These are phyloP conservation scores for Lingula anatina DNA, from an alignment of 2,888 invertebrate species.

Conservation along the genomic window DNA sequence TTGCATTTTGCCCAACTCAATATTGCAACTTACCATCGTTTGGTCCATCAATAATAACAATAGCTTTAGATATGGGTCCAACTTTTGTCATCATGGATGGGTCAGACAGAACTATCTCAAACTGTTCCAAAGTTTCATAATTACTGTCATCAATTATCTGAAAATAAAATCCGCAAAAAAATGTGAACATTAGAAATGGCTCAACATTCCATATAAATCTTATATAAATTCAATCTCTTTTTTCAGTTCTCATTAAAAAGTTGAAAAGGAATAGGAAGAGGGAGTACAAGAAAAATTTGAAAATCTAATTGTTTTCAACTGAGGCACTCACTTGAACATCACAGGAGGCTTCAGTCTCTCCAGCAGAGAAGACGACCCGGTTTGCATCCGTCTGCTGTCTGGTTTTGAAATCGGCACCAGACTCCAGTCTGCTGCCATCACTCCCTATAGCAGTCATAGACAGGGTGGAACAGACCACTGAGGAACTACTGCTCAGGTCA, in stretches of 20 bases:
- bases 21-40: conserved; percentile 50
- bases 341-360: conserved; percentile 33
- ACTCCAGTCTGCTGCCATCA: conserved; percentile 26
- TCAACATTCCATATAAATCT: too few relatives aligned
- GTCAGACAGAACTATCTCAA: conserved; percentile 41
- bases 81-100: conserved; percentile 41
- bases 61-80: conserved; percentile 31
- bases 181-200: not conserved
- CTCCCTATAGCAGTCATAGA: conserved; percentile 42
- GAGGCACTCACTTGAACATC: conserved; percentile 47
- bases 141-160: conserved; percentile 50
- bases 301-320: too few relatives aligned
- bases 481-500: conserved; percentile 35
- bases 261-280: too few relatives aligned
- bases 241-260: too few relatives aligned
- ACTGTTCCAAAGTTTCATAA: conserved; percentile 45
- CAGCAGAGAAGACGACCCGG: conserved; percentile 38
- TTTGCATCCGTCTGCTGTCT: conserved; percentile 24
- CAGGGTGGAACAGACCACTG: conserved; percentile 40
- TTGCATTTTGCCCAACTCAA: too few relatives aligned
- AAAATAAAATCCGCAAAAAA: conserved; percentile 1
- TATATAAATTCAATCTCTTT: too few relatives aligned
- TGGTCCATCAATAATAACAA: conserved; percentile 46
- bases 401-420: conserved; percentile 44
- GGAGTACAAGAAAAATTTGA: too few relatives aligned